A percentile compares a stretch with the other conserved stretches of the same genome.
These are phyloP conservation scores for Octonoba sinensis DNA, from an alignment of 2,888 invertebrate species.

Conservation along the genomic window DNA sequence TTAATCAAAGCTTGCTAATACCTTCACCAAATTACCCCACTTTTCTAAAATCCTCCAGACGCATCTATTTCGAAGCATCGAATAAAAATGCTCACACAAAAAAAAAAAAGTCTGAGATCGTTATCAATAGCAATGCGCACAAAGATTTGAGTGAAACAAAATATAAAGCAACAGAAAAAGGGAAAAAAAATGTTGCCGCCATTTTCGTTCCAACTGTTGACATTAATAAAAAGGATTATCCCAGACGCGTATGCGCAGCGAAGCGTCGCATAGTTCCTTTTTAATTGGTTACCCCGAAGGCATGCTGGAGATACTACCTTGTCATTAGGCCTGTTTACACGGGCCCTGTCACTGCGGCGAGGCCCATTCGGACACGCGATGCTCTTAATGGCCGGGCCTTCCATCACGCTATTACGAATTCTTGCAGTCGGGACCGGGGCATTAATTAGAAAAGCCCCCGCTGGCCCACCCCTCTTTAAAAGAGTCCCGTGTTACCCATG, in stretches of 20 bases:
- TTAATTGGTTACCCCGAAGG: constrained; percentile 60
- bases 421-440: constrained; percentile 32
- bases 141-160: constrained; percentile 12
- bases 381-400: constrained; percentile 36
- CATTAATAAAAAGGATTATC: constrained; percentile 62
- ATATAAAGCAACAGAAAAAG: constrained; percentile 9
- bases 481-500: constrained; percentile 32
- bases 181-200: constrained; percentile 6
- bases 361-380: neutral
- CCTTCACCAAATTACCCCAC: constrained; percentile 29
- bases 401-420: constrained; percentile 58
- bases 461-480: constrained; percentile 20
- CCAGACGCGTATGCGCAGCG: constrained; percentile 49
- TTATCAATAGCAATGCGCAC: constrained; percentile 35
- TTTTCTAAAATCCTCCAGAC: constrained; percentile 14
- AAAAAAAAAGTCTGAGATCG: constrained; percentile 28
- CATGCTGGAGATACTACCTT: constrained; percentile 48
- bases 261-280: constrained; percentile 58
- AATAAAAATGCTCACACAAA: constrained; percentile 7
- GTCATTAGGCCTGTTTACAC: constrained; percentile 65
- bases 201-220: constrained; percentile 56
- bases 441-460: constrained; percentile 48
- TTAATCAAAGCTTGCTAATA: constrained; percentile 51
- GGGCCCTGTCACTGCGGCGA: constrained; percentile 43
- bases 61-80: constrained; percentile 5